phyloP scores from a whole-genome alignment of 1,140 invertebrate species.

The Panagrolaimus sp. region DNA sequence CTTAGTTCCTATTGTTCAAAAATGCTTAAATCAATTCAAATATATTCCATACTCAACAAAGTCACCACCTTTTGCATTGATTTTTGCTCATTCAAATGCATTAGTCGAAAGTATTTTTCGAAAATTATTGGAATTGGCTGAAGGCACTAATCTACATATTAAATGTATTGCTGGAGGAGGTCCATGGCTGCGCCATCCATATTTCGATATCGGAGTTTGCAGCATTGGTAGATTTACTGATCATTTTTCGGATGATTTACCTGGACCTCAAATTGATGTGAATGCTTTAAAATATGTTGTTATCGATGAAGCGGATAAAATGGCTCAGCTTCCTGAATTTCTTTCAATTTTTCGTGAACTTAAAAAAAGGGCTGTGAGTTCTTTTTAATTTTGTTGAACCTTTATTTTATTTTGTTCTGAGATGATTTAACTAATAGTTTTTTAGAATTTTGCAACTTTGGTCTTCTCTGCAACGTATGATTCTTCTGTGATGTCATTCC shows the following conservation, averaged over 20 bases:
- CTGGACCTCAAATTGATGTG: neutral
- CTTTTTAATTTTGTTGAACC: neutral
- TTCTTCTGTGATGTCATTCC: too few relatives aligned
- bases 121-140: neutral
- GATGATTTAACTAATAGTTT: neutral
- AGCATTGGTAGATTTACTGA: neutral
- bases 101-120: neutral
- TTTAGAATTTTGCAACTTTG: neutral
- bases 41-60: neutral
- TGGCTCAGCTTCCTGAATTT: too few relatives aligned
- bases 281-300: neutral
- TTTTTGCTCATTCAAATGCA: neutral
- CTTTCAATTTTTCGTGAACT: too few relatives aligned
- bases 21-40: neutral
- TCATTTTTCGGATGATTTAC: neutral
- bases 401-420: too few relatives aligned
- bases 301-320: conserved; percentile 1
- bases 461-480: neutral
- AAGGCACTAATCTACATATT: neutral
- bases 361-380: too few relatives aligned
- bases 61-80: neutral
- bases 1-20: conserved; percentile 4
- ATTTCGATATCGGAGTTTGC: neutral
- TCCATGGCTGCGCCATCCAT: neutral
- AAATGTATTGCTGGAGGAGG: neutral